phyloP scores from a whole-genome alignment of 2,113 vertebrate species.

The Petromus typicus region DNA sequence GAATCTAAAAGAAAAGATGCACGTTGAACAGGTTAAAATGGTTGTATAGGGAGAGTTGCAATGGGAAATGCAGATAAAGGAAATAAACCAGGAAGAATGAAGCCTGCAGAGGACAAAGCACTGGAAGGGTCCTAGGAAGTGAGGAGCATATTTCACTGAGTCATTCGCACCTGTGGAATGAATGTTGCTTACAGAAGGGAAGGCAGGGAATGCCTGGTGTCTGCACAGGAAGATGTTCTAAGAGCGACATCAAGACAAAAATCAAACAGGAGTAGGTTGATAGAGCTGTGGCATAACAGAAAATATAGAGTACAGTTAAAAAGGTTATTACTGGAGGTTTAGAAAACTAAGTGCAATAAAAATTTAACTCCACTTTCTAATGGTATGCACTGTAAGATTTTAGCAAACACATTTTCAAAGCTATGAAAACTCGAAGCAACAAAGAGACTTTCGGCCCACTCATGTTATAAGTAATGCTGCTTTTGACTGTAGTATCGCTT shows the following conservation, averaged over 20 bases:
- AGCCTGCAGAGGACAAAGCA: neutral
- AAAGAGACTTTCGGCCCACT: neutral
- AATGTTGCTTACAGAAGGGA: neutral
- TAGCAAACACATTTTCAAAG: neutral
- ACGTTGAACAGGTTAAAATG: neutral
- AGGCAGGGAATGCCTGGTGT: neutral
- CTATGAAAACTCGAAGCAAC: neutral
- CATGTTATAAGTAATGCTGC: neutral
- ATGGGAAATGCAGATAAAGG: neutral
- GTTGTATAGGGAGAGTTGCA: neutral
- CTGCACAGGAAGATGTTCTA: neutral
- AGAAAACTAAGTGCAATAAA: neutral
- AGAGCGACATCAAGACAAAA: neutral
- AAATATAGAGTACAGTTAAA: neutral
- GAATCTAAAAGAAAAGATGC: neutral
- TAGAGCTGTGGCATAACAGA: neutral
- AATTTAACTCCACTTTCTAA: neutral
- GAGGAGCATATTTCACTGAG: neutral
- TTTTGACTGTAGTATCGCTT: neutral
- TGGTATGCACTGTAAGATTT: neutral
- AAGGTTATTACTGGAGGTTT: too few relatives aligned
- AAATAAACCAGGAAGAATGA: neutral
- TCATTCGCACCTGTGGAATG: neutral
- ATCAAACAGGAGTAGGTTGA: neutral
- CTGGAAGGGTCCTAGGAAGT: neutral